Percentiles rank a stretch among this genome's conserved stretches.
These are phyloP conservation scores for Drosophila melanocephala DNA, from an alignment of 2,888 invertebrate genomes.

Conservation along the genomic window DNA sequence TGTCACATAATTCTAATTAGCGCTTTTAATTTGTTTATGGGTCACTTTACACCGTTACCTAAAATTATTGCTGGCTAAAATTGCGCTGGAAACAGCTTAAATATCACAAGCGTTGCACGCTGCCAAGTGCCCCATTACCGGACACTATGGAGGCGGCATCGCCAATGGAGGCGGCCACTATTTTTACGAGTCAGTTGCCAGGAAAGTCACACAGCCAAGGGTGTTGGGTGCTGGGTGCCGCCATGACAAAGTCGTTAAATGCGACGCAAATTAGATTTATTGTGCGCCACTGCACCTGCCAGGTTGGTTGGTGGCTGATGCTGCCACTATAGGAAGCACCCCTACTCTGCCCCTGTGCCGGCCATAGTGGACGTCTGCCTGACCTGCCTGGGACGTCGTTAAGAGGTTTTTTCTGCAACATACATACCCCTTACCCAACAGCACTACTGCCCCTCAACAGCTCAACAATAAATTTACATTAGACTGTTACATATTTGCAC, in stretches of 20 bases:
- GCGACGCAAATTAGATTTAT: constrained; percentile 85
- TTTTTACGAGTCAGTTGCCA: constrained; percentile 66
- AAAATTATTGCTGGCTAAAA: constrained; percentile 77
- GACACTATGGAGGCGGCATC: constrained; percentile 15
- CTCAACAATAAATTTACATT: constrained; percentile 84
- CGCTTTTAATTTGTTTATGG: constrained; percentile 81
- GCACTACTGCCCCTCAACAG: constrained; percentile 49
- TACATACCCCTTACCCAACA: background rate
- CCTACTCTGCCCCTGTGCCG: constrained; percentile 5
- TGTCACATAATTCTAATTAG: constrained; percentile 82
- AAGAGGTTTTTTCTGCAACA: constrained; percentile 34
- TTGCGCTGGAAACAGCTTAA: constrained; percentile 74
- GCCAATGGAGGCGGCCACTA: constrained; percentile 55
- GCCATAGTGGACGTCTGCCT: constrained; percentile 50
- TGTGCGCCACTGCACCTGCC: constrained; percentile 80
- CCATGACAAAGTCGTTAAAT: constrained; percentile 84
- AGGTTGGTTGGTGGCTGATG: constrained; percentile 41
- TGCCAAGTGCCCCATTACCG: constrained; percentile 75
- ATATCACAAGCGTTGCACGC: constrained; percentile 62
- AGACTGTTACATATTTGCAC: constrained; percentile 83
- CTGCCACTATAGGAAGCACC: constrained; percentile 18
- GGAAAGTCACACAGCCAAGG: constrained; percentile 47
- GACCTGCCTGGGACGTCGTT: constrained; percentile 60
- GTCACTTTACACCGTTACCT: constrained; percentile 79
- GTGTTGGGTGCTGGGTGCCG: constrained; percentile 28